These are phyloP conservation scores for Diarsia dahlii DNA, from an alignment of 2,888 invertebrate species.

Conservation along the genomic window DNA sequence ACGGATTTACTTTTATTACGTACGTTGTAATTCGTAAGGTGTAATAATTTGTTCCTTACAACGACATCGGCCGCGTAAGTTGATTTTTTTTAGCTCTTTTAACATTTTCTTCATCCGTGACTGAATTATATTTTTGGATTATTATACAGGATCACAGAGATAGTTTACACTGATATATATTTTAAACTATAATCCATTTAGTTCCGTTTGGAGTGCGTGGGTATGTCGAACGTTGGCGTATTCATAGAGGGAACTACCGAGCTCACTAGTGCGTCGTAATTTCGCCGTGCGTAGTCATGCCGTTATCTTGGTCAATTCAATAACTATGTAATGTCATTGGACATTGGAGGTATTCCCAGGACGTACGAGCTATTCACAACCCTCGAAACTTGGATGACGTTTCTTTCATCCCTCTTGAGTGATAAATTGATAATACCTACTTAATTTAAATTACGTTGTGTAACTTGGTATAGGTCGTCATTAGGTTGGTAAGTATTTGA, in stretches of 20 bases:
- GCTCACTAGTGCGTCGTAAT: slow-evolving; percentile 87
- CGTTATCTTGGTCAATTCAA: slow-evolving; percentile 87
- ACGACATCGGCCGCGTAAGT: slow-evolving; percentile 75
- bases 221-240: slow-evolving; percentile 68
- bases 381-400: slow-evolving; percentile 48
- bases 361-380: slow-evolving; percentile 49
- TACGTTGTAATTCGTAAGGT: slow-evolving; percentile 54
- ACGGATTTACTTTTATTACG: slow-evolving; percentile 48
- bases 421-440: slow-evolving; percentile 19
- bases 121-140: slow-evolving; percentile 78
- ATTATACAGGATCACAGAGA: slow-evolving; percentile 46
- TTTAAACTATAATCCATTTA: slow-evolving; percentile 36
- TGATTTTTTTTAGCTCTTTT: slow-evolving; percentile 75
- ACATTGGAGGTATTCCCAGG: slow-evolving; percentile 50
- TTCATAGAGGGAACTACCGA: slow-evolving; percentile 73
- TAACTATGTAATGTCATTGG: slow-evolving; percentile 75
- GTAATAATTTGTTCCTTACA: slow-evolving; percentile 50
- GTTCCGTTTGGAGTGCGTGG: slow-evolving; percentile 68
- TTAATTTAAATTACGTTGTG: slow-evolving; percentile 62
- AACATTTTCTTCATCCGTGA: slow-evolving; percentile 75
- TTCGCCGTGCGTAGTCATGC: slow-evolving; percentile 85
- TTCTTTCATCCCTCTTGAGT: slow-evolving; percentile 45
- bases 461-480: slow-evolving; percentile 63
- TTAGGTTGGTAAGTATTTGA: slow-evolving; percentile 61
- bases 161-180: slow-evolving; percentile 34